A percentile compares a stretch with the other conserved stretches of the same genome.
Conservation (phyloP, 2,888 invertebrate genomes). For the Tillus elongatus region DNA sequence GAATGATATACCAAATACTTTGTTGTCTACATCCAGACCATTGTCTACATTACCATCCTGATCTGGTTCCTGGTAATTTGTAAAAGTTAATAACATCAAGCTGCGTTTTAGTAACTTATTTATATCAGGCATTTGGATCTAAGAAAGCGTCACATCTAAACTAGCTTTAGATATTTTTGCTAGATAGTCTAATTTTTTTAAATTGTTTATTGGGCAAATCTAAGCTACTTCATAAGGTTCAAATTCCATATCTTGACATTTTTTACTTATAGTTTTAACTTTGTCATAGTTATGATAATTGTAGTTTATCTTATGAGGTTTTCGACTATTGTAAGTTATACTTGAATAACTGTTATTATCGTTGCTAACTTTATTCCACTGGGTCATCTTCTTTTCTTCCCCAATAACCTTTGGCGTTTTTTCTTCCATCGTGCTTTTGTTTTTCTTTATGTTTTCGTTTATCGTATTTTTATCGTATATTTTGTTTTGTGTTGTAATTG, state of each 20-base stretch:
- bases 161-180: too few species aligned
- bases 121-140: too few species aligned
- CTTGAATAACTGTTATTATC: conserved; percentile 22
- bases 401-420: conserved; percentile 33
- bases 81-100: too few species aligned
- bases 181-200: too few species aligned
- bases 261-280: conserved; percentile 49
- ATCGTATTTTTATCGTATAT: conserved; percentile 27
- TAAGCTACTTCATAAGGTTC: conserved; percentile 47
- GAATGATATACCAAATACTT: too few species aligned
- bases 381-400: conserved; percentile 28
- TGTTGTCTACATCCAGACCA: too few species aligned
- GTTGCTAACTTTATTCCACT: conserved; percentile 31
- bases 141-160: too few species aligned
- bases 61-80: too few species aligned
- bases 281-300: conserved; percentile 44
- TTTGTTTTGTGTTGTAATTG: too few species aligned
- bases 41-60: too few species aligned
- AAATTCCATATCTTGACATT: conserved; percentile 77
- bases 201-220: neutral
- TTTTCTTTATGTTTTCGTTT: conserved; percentile 32
- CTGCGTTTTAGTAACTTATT: too few species aligned
- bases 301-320: conserved; percentile 25
- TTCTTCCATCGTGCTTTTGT: conserved; percentile 20
- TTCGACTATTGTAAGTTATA: conserved; percentile 23